Evolutionary conservation across 2,888 invertebrate genomes (phyloP), one percentile per base, ranked within the genome.

Genomic region (Melieria crassipennis): DNA sequence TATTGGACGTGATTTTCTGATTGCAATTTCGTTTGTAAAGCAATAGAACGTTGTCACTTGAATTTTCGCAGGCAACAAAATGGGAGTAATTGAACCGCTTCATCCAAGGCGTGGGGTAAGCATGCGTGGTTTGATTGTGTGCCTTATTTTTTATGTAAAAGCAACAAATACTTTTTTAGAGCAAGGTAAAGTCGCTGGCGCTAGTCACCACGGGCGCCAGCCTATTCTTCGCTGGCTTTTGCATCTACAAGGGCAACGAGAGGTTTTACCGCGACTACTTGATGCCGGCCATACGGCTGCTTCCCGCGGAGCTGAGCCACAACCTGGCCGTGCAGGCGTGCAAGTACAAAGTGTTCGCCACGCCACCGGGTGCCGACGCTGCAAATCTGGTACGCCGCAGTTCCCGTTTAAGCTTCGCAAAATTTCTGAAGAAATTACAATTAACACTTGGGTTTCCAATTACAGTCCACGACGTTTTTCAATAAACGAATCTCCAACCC

Each of bases 291-390:
- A 75, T 78, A 1, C 84, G 88, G 10, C 45, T 79, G 0, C 80
- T 97, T 7, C 92, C 92, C 79, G 93, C 97, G 0, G 98, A 98
- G 88, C 89, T 88, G 64, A 92, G 96, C 1, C 98, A 98, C 82
- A 91, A 90, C 75, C 78, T 95, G 43, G 96, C 94, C 6, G 89
- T 98, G 1, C 85, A 89, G 75, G 90, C 92, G 7, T 91, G 93
- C 42, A 95, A 95, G 86, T 92, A 93, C 88, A 91, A 92, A 42
- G 75, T 97, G 1, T 88, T 95, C 75, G 93, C 10, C 85, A 87
- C 75, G 89, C 90, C 78, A 87, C 85, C 72, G 82, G 67, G 61
- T 16, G 57, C 64, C 9, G 79, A 79, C 62, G 65, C 74, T 1
- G 58, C 69, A 45, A 75, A 76, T 69, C 71, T 79, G 74, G 79